Conservation (phyloP, 2,888 invertebrate genomes). For the Papilio gigon region DNA sequence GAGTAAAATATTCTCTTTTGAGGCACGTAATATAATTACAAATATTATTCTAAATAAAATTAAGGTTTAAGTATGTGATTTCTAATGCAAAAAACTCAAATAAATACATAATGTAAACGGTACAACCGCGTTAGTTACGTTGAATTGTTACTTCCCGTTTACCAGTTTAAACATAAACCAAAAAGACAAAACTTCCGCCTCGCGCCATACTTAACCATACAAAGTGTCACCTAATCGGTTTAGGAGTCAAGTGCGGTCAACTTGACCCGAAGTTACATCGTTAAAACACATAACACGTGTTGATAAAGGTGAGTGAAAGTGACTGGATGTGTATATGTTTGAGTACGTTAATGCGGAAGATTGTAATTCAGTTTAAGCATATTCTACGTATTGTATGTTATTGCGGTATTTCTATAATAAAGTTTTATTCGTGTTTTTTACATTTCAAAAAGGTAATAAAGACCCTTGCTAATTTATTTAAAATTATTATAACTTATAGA, state of each 20-base stretch:
- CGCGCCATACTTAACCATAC: constrained; percentile 20
- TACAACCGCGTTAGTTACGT: not conserved
- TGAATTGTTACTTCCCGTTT: constrained; percentile 23
- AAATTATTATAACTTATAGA: no score
- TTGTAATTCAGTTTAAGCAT: not conserved
- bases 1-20: not conserved
- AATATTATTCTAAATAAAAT: not conserved
- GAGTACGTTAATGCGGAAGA: constrained; percentile 13
- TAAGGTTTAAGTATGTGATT: not conserved
- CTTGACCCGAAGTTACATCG: constrained; percentile 38
- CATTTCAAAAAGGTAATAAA: no score
- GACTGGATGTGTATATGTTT: constrained; percentile 4
- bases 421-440: no score
- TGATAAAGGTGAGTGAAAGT: constrained; percentile 38
- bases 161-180: constrained; percentile 27
- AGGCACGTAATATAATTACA: not conserved
- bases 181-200: constrained; percentile 37
- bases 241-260: constrained; percentile 41
- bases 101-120: not conserved
- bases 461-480: no score
- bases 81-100: not conserved
- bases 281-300: constrained; percentile 40
- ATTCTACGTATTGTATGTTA: not conserved
- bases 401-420: not conserved
- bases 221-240: constrained; percentile 37